Conservation (phyloP, 1,140 invertebrate species). For the Tenebrio molitor region DNA sequence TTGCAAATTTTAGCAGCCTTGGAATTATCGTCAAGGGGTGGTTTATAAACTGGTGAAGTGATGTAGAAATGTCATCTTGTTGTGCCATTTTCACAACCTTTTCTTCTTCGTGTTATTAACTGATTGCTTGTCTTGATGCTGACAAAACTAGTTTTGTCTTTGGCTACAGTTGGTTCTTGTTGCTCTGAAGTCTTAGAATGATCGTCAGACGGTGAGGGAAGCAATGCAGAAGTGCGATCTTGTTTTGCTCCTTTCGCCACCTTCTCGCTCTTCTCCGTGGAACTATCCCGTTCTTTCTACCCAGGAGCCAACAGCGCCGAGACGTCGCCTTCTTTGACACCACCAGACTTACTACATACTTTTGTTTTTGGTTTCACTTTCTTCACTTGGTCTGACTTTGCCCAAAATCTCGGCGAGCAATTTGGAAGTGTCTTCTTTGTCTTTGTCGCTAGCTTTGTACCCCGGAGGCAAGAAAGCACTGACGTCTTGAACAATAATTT, state of each 20-base stretch:
- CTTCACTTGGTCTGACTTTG: too few species aligned
- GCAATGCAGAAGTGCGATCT: constrained; percentile 65
- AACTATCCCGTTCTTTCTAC: constrained; percentile 61
- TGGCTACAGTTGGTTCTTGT: too few species aligned
- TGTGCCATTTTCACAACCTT: too few species aligned
- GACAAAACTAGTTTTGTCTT: too few species aligned
- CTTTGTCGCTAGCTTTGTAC: constrained; percentile 67
- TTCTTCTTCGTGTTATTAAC: too few species aligned
- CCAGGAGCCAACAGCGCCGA: constrained; percentile 72
- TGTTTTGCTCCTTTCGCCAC: constrained; percentile 45
- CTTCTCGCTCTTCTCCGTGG: constrained; percentile 8
- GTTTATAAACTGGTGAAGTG: too few species aligned
- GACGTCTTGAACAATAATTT: constrained; percentile 71
- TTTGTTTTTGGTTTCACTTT: constrained; percentile 60
- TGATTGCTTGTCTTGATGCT: too few species aligned
- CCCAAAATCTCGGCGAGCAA: constrained; percentile 43
- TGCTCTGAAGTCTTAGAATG: too few species aligned
- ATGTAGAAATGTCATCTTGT: too few species aligned
- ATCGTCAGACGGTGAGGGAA: too few species aligned
- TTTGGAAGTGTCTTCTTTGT: constrained; percentile 58
- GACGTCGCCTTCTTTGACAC: constrained; percentile 67
- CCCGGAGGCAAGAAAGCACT: constrained; percentile 77
- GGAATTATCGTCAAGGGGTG: too few species aligned
- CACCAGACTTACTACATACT: constrained; percentile 49
- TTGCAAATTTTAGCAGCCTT: too few species aligned